Evolutionary conservation across 2,888 invertebrate species (phyloP), one percentile per base, ranked within the genome.

Genomic region (Julus scandinavius): DNA sequence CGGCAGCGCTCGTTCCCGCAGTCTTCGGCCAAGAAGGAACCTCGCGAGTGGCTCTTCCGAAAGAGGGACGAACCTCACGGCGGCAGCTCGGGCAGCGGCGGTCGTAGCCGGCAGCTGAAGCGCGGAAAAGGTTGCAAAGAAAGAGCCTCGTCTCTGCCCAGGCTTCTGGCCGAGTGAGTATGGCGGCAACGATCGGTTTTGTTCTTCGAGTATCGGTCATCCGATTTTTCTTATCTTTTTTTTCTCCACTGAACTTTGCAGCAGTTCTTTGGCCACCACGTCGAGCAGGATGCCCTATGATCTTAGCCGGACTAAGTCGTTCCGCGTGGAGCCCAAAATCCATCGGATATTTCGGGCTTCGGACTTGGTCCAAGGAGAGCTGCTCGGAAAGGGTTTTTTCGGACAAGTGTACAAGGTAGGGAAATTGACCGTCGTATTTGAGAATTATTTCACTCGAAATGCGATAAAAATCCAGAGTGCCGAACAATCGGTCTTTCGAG

Each of bases 311-410:
- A 97, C 98, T 29, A 95, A 97, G 91, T 98, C 98, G 0, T 98
- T 98, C 93, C 94, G 97, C 83, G 95, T 95, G 6, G 95, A 95
- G 91, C 94, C 95, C 0, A 93, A 93, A 90, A 92, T 91, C 88
- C 95, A 93, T 94, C 94, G 96, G 88, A 97, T 98, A 89, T 98
- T 98, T 93, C 94, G 98, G 4, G 97, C 97, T n/a, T 95, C 95
- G 40, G 98, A 98, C 93, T 93, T 98, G 87, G 95, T 97, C 29
- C 95, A 92, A 90, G 98, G 98, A 63, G 97, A 98, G 92, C 93
- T 98, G 6, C 93, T 98, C 17, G 98, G 98, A 3, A 96, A 96
- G 91, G 98, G 98, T 0, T 98, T 98, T 93, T 98, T 98, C 92
- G 98, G 98, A 1, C 97, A 97, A 92, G 93, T 93, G 90, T 94